Evolutionary conservation across 92 coral and sea anemone species (phyloP).

Genomic region (Parazoanthus atlanticus): DNA sequence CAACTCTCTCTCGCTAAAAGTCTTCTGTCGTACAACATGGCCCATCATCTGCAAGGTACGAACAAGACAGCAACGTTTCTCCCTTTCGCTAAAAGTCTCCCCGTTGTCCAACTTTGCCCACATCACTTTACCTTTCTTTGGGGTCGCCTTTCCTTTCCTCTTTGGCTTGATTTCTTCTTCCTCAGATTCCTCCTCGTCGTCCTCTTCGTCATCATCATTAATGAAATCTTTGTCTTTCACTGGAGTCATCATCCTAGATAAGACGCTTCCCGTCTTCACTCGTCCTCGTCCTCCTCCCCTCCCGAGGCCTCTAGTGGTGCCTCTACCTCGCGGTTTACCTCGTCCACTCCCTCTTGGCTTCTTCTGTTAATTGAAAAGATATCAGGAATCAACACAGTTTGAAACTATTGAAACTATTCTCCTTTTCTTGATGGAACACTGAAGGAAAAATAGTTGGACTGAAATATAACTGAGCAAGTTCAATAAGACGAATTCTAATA

Average conservation of each 20-base stretch:
- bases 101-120: neutral
- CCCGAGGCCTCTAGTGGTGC: slow-evolving; percentile 44
- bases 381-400: neutral
- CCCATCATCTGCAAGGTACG: too few species aligned
- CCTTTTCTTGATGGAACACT: neutral
- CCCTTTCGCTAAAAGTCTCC: neutral
- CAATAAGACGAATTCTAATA: too few species aligned
- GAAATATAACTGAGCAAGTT: too few species aligned
- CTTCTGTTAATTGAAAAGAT: neutral
- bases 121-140: slow-evolving; percentile 9
- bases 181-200: slow-evolving; percentile 36
- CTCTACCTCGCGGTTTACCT: slow-evolving; percentile 53
- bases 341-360: slow-evolving; percentile 48
- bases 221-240: slow-evolving; percentile 4
- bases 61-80: neutral
- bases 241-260: slow-evolving; percentile 25
- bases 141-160: slow-evolving; percentile 20
- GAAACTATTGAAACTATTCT: neutral
- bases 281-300: slow-evolving; percentile 56
- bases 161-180: slow-evolving; percentile 2
- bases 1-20: too few species aligned
- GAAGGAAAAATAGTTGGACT: too few species aligned
- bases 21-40: neutral
- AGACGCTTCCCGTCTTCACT: neutral
- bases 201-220: slow-evolving; percentile 13